phyloP scores from a whole-genome alignment of 2,797 vertebrate species.

The Paratrypauchen microcephalus region DNA sequence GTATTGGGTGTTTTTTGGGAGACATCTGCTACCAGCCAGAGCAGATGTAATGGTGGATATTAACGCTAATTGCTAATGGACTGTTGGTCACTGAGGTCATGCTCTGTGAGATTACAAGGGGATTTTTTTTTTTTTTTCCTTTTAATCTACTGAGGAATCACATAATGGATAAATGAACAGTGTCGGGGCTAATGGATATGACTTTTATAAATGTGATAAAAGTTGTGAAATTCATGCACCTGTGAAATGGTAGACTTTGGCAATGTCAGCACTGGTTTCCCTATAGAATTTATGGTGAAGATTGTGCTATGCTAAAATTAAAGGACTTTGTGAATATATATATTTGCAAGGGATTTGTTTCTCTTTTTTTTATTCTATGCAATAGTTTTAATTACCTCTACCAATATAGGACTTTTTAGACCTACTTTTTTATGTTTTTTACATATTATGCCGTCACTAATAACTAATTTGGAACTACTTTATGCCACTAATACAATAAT shows the following conservation, averaged over 20 bases:
- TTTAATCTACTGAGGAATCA: constrained; percentile 7
- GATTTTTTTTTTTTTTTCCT: neutral
- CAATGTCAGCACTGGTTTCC: too few species aligned
- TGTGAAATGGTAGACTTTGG: too few species aligned
- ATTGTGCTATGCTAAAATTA: too few species aligned
- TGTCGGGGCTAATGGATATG: neutral
- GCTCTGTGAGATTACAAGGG: constrained; percentile 2
- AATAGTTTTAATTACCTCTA: neutral
- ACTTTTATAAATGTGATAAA: too few species aligned
- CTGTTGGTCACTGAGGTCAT: constrained; percentile 6
- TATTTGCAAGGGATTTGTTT: too few species aligned
- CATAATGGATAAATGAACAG: constrained; percentile 5
- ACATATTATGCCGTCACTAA: neutral
- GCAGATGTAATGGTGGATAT: neutral
- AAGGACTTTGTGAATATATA: too few species aligned
- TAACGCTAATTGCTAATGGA: constrained; percentile 7
- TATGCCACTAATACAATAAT: too few species aligned
- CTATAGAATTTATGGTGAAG: too few species aligned
- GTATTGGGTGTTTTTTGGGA: neutral
- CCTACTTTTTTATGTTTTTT: neutral
- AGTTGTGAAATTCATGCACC: too few species aligned
- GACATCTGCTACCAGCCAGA: neutral
- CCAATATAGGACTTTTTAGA: neutral
- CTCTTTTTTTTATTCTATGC: too few species aligned
- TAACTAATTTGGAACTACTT: too few species aligned